Evolutionary conservation across 2,888 invertebrate genomes (phyloP), one percentile per base, ranked within the genome.

Genomic region (Cheilosia variabilis): DNA sequence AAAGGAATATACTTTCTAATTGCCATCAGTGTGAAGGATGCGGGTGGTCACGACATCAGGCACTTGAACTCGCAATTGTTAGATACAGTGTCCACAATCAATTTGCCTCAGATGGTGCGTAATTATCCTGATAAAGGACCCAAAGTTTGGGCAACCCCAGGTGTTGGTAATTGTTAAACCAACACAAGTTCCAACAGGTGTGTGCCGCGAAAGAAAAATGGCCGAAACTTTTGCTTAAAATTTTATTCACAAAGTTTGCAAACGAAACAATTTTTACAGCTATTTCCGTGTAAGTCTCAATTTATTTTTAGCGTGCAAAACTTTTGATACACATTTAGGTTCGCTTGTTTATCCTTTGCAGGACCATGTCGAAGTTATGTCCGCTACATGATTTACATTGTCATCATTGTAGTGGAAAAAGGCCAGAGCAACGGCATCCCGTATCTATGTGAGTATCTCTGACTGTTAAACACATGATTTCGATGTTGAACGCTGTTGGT

Each of bases 391-490:
- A 41, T 50, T 52, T 17, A 37, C 47, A 34, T 47, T 22, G 27
- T 55, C 57, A 27, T 4, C 2, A 10, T 27, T 34, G 34, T 31
- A 43, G 34, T 13, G 34, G 47, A 47, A 10, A 7, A n/a, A 43
- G 52, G 17, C 27, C 7, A 15, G 19, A 62, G 15, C 50, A 52
- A 62, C 60, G 52, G 62, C 60, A 60, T 52, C 52, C 41, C 52
- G 60, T 73, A 55, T 55, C 73, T 55, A n/a, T 63, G 62, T 37
- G 10, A 55, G 62, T 75, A 65, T 75, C 55, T 65, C 13, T 7
- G 15, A 62, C 37, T 55, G 60, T 55, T 60, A 68, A 60, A 60
- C 60, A 76, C 76, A 77, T 69, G 47, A 60, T 68, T 76, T 57
- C 27, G 31, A 58, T 68, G 76, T 60, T 66, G 47, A 76, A 52